Evolutionary conservation across 2,113 vertebrate genomes (phyloP), one percentile per base, ranked within the genome.

Genomic region (Oncorhynchus nerka): DNA sequence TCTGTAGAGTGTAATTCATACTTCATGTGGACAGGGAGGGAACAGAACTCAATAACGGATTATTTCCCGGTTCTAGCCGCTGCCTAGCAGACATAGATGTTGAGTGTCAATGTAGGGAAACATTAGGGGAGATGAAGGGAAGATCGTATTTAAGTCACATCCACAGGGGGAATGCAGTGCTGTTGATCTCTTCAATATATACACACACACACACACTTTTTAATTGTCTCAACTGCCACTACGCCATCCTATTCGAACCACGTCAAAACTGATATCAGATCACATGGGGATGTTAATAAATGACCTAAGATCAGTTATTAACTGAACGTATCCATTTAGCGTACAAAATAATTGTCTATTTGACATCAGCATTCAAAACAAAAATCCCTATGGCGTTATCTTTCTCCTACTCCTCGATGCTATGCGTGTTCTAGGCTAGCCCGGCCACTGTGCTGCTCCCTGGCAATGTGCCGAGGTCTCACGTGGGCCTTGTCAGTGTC

Each of bases 1-100:
- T 62, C 74, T 74, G 75, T 64, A 19, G 61, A 28, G 16, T 11
- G 55, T 0, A 51, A 81, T 89, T 62, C 86, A 89, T 87, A 83
- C 66, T 87, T 86, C 1, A 91, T 81, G 74, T 51, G 24, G 8
- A 0, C 28, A 12, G 61, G 24, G 61, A 69, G 67, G 75, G 71
- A 55, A 32, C 66, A 19, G 75, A n/a, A 9, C 67, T 49, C 39
- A 45, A 66, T 15, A 62, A 32, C 79, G 86, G 67, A 81, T 72
- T 85, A 79, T 82, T 81, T 87, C 79, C 85, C 80, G 79, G 73
- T 67, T 66, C 34, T 1, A 16, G 49, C 15, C 73, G 30, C 39
- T 74, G 15, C 64, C 16, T 80, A 80, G 79, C 77, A 75, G 75
- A 85, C 79, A 68, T 5, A 5, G 15, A 55, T 19, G 51, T 55